phyloP scores from a whole-genome alignment of 2,888 invertebrate species.

The Drosophila leonis region DNA sequence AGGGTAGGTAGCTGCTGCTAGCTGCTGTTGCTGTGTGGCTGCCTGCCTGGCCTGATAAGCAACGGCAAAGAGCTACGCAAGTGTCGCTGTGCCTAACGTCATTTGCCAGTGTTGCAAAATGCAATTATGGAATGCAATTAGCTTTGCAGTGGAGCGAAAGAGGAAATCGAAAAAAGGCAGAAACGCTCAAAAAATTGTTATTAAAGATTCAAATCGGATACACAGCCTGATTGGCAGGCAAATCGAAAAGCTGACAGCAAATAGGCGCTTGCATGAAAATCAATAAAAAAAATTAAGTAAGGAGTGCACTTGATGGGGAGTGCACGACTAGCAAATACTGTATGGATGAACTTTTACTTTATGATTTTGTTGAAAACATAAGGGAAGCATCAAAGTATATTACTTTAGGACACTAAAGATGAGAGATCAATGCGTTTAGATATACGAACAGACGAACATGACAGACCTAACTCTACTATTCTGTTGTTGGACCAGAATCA shows the following conservation, averaged over 20 bases:
- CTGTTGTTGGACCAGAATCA: background rate
- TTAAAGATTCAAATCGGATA: constrained; percentile 32
- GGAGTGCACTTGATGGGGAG: background rate
- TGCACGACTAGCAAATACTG: background rate
- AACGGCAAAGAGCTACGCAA: constrained; percentile 43
- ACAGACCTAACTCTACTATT: background rate
- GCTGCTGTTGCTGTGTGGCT: background rate
- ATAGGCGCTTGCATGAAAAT: constrained; percentile 45
- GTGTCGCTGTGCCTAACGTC: constrained; percentile 26
- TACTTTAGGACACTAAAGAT: too few species aligned
- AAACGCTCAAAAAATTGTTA: background rate
- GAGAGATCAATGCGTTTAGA: background rate
- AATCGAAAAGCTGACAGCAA: constrained; percentile 59
- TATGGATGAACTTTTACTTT: too few species aligned
- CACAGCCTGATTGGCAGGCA: constrained; percentile 56
- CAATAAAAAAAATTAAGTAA: constrained; percentile 49
- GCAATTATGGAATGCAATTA: constrained; percentile 78
- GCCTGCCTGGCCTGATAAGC: constrained; percentile 13
- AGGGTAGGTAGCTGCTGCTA: background rate
- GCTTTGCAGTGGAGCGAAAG: constrained; percentile 15
- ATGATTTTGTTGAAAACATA: too few species aligned
- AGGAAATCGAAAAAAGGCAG: constrained; percentile 64
- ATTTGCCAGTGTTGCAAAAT: constrained; percentile 66
- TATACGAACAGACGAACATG: background rate
- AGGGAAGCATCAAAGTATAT: too few species aligned